Conservation (phyloP, 2,113 vertebrate species). For the Chauna torquata region DNA sequence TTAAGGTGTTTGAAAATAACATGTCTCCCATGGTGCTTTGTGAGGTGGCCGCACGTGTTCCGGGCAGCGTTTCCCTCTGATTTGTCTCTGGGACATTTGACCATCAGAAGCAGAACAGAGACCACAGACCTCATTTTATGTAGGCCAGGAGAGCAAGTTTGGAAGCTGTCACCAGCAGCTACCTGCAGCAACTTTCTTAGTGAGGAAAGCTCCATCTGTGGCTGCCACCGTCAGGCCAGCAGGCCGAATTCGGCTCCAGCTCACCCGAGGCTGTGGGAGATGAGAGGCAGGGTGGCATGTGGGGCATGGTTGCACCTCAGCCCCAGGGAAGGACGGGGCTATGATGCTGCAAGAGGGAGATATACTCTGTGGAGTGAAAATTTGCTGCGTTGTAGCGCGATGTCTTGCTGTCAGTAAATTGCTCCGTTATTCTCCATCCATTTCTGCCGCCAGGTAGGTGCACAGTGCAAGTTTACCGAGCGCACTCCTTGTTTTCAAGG, state of each 20-base stretch:
- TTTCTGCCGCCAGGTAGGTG: neutral
- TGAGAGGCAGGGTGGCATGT: too few species aligned
- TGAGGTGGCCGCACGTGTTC: neutral
- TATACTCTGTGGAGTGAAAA: neutral
- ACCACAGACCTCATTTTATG: too few species aligned
- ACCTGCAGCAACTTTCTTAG: too few species aligned
- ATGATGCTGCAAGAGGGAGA: neutral
- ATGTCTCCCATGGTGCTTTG: neutral
- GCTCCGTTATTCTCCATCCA: neutral
- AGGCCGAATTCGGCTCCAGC: too few species aligned
- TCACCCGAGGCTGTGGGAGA: too few species aligned
- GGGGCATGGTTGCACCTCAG: neutral
- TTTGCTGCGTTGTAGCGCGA: neutral
- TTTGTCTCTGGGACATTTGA: neutral
- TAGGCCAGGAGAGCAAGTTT: too few species aligned
- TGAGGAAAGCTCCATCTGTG: too few species aligned
- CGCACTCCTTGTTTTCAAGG: neutral
- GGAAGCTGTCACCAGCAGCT: too few species aligned
- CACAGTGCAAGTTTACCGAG: fast-evolving
- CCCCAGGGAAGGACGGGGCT: fast-evolving
- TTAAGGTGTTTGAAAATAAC: neutral
- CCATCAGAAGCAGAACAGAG: too few species aligned
- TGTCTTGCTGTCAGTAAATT: neutral
- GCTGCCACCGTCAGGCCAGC: too few species aligned
- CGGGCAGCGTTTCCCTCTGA: neutral